A percentile compares a stretch with the other conserved stretches of the same genome.
Evolutionary conservation across 2,113 vertebrate genomes (phyloP).

Genomic region (Leptosomus discolor): DNA sequence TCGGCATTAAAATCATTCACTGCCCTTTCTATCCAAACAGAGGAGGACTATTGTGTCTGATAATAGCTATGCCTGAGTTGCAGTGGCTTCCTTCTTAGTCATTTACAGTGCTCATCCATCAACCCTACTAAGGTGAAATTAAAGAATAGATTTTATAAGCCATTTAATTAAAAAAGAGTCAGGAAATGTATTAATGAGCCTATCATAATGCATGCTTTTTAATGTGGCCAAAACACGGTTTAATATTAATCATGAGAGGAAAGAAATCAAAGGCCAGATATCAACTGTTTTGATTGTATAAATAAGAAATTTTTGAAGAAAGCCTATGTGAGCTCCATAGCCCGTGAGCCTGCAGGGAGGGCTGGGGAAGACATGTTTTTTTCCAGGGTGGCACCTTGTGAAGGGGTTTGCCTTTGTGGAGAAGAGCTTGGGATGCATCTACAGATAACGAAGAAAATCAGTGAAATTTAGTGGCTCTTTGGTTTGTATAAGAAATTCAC

Average conservation of each 20-base stretch:
- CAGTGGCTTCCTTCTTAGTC: neutral
- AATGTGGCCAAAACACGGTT: neutral
- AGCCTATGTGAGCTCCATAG: neutral
- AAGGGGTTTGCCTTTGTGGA: neutral
- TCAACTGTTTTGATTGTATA: neutral
- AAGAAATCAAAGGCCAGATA: neutral
- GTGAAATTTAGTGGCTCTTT: neutral
- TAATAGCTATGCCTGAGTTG: neutral
- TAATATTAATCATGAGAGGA: neutral
- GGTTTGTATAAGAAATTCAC: neutral
- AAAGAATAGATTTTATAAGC: neutral
- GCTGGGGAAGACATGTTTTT: neutral
- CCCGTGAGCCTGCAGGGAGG: neutral
- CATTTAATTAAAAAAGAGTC: neutral
- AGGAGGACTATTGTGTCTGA: neutral
- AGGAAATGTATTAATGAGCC: neutral
- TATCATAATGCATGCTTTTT: neutral
- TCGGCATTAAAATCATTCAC: neutral
- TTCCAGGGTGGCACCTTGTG: neutral
- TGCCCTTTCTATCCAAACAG: neutral
- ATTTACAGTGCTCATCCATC: neutral
- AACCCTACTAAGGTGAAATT: neutral
- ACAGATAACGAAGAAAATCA: neutral
- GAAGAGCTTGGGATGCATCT: neutral
- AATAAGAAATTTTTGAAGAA: neutral